phyloP scores from a whole-genome alignment of 2,797 vertebrate genomes.

The Rhynchotus rufescens region DNA sequence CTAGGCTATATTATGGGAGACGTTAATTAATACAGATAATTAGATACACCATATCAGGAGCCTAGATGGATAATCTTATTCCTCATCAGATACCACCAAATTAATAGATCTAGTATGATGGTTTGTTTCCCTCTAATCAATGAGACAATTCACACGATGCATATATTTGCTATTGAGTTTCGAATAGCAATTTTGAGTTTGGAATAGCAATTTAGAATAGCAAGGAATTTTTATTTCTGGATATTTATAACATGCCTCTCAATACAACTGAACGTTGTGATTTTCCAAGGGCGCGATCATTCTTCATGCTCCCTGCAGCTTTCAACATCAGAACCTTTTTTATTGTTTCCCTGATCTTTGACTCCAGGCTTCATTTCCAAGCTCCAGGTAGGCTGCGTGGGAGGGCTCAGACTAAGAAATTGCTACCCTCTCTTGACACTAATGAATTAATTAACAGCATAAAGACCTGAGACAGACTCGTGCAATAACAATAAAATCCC shows the following conservation, averaged over 20 bases:
- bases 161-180: background rate
- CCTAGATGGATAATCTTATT: slow-evolving; percentile 45
- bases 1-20: slow-evolving; percentile 4
- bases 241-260: background rate
- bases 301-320: background rate
- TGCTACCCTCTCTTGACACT: slow-evolving; percentile 28
- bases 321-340: slow-evolving; percentile 61
- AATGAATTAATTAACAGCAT: slow-evolving; percentile 49
- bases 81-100: slow-evolving; percentile 53
- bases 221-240: background rate
- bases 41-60: slow-evolving; percentile 26
- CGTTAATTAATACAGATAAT: slow-evolving; percentile 66
- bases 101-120: slow-evolving; percentile 37
- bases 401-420: slow-evolving; percentile 71
- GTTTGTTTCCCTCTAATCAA: slow-evolving; percentile 11
- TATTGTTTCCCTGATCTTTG: slow-evolving; percentile 68
- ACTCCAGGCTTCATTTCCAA: slow-evolving; percentile 7
- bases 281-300: background rate
- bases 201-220: background rate
- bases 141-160: background rate
- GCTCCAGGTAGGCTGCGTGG: slow-evolving; percentile 12
- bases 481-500: slow-evolving; percentile 64
- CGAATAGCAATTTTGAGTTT: background rate
- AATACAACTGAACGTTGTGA: background rate
- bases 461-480: slow-evolving; percentile 65